Evolutionary conservation across 2,113 vertebrate genomes (phyloP), one percentile per base, ranked within the genome.

Genomic region (Xiphophorus hellerii): DNA sequence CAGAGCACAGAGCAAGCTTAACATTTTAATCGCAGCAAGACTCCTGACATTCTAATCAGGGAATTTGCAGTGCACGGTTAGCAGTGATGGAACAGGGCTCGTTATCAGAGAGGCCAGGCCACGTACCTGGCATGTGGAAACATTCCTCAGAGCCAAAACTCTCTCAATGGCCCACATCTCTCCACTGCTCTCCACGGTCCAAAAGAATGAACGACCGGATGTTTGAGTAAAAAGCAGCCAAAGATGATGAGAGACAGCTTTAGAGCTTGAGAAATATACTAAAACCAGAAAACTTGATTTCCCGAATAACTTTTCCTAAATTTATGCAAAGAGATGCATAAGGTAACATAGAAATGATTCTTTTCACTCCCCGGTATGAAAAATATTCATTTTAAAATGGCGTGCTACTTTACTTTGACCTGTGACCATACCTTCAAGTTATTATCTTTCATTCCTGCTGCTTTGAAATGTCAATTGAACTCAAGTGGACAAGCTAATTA

Each of bases 41-140:
- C 83, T 83, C 75, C 72, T 90, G 90, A 90, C 87, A 87, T 88
- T 88, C 84, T 88, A 92, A 93, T 93, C 88, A 87, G 85, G 82
- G 82, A 88, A 92, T 90, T 84, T 89, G 84, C 78, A 89, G 89
- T 91, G 83, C 77, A 76, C 76, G 76, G 90, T 92, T 87, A 88
- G 87, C 86, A 62, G 80, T 92, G 88, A 93, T 90, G 82, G 84
- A 92, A 84, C 75, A 27, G 65, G 73, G 76, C 81, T 86, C 82
- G 87, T 92, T 92, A 93, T 93, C 91, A 81, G 84, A 75, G 73
- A 75, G 88, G 51, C 84, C 91, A 93, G 91, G 85, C 91, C 86
- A 83, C 83, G 83, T 87, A 92, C 82, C 90, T 93, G 91, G 92
- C 91, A 92, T 76, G 78, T 81, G 71, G 60, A 20, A n/a, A 84